Base-by-base conservation (phyloP, 2,113 vertebrate species). In the Menidia beryllina region DNA sequence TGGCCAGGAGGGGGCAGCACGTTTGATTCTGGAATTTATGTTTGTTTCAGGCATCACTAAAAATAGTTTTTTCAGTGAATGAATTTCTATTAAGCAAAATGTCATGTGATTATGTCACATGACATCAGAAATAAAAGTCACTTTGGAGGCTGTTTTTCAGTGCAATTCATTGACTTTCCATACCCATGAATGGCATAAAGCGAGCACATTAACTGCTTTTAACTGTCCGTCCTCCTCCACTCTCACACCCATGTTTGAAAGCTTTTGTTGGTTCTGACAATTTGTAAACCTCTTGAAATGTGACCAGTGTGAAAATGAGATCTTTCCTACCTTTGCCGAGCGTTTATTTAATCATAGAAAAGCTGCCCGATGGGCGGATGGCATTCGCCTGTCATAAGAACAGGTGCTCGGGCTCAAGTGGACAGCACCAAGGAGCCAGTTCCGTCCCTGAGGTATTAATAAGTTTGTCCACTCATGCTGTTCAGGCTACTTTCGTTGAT, bases 331-430 rank as follows among this genome's bases (percentile, higher is more conserved):
- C 23, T 76, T 25, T 43, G 71, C 60, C 60, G 34, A 49, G 66
- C 64, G 73, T 77, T 77, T 55, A 54, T 49, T 71, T 60, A 59
- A 72, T 23, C 17, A 61, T 60, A 41, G 60, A 25, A 63, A 69
- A 75, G 69, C 66, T 26, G 20, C 3, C 13, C 45, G 71, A 45
- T 43, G 30, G 20, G 5, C 13, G 43, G 71, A 45, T 43, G 30
- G 50, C 56, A 48, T 75, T 43, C 17, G 38, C 58, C 60, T 61
- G 47, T 61, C 53, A 59, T 51, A 24, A 41, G 49, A 38, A 57
- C 84, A 90, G 77, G 82, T 88, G 83, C 43, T 58, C 14, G 38
- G 38, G 68, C 75, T 87, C 81, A 85, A 79, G 48, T 83, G 79
- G 71, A 75, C 11, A 12, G 20, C 77, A 63, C 79, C 38, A 12